phyloP scores from a whole-genome alignment of 2,888 invertebrate species.

The Malthinus seriepunctatus region DNA sequence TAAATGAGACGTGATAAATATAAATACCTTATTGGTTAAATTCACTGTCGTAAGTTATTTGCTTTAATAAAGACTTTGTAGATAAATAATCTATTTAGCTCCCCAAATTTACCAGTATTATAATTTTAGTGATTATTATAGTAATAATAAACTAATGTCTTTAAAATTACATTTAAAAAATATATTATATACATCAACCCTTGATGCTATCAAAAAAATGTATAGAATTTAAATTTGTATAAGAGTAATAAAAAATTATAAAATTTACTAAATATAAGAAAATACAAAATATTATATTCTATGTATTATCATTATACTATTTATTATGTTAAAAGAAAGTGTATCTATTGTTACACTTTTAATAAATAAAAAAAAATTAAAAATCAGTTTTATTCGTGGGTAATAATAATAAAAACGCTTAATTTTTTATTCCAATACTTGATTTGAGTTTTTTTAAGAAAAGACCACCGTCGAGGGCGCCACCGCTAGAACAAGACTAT shows the following conservation, averaged over 20 bases:
- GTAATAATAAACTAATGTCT: constrained; percentile 6
- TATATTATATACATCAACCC: neutral
- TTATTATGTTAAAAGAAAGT: neutral
- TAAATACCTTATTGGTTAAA: neutral
- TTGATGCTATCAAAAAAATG: constrained; percentile 2
- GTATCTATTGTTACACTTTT: no score
- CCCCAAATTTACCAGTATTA: constrained; percentile 19
- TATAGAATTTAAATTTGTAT: constrained; percentile 4
- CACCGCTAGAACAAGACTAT: no score
- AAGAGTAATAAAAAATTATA: neutral
- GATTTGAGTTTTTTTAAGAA: no score
- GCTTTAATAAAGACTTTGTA: constrained; percentile 12
- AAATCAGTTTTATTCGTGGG: no score
- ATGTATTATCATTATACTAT: constrained; percentile 1
- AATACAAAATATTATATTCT: constrained; percentile 4
- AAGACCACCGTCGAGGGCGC: no score
- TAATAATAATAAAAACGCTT: no score
- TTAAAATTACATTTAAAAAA: no score
- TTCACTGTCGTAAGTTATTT: constrained; percentile 1
- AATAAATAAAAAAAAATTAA: no score
- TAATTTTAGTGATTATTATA: constrained; percentile 17
- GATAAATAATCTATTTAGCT: constrained; percentile 10
- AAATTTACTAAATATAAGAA: neutral
- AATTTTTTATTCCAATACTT: no score
- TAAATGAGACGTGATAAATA: constrained; percentile 20